phyloP scores from a whole-genome alignment of 2,113 vertebrate species.

The Zosterops hypoxanthus region DNA sequence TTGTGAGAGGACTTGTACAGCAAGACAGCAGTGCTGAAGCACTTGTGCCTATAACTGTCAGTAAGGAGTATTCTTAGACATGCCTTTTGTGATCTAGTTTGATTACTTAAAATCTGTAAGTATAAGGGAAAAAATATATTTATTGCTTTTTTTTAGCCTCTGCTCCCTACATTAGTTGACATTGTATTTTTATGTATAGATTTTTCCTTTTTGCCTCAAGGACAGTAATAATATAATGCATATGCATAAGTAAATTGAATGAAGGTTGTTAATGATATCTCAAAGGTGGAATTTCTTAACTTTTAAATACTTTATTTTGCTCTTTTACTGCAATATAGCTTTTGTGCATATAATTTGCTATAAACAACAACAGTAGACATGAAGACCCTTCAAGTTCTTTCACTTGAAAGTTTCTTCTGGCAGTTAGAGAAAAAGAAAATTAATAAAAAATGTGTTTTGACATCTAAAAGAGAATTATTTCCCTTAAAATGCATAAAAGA shows the following conservation, averaged over 20 bases:
- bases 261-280: neutral
- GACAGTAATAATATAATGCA: neutral
- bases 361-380: neutral
- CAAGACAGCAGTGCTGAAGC: neutral
- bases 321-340: neutral
- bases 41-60: neutral
- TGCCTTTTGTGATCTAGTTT: neutral
- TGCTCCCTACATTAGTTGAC: neutral
- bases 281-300: neutral
- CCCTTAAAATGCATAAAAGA: slow-evolving; percentile 26
- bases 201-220: neutral
- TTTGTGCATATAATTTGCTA: neutral
- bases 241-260: neutral
- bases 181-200: neutral
- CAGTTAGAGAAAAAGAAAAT: slow-evolving; percentile 11
- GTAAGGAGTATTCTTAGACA: neutral
- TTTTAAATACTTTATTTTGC: neutral
- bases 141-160: neutral
- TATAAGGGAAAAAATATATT: neutral
- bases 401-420: slow-evolving; percentile 2
- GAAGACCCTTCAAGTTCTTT: neutral
- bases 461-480: slow-evolving; percentile 48
- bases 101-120: neutral
- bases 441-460: slow-evolving; percentile 52
- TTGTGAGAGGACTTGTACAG: neutral